These are phyloP conservation scores for Tragelaphus strepsiceros DNA, from an alignment of 2,113 vertebrate genomes.

Conservation along the genomic window DNA sequence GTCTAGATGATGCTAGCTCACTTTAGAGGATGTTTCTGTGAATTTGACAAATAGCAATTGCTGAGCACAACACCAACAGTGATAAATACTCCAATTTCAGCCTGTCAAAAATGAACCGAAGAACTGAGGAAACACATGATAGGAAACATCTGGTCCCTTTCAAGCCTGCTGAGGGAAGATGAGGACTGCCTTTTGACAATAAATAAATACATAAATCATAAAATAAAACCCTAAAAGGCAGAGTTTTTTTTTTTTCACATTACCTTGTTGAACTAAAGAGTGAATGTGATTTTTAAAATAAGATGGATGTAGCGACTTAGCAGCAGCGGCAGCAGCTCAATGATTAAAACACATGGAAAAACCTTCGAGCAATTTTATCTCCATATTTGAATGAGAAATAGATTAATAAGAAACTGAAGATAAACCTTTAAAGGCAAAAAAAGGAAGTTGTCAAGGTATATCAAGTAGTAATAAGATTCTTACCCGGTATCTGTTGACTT, in stretches of 20 bases:
- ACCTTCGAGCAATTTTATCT: neutral
- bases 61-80: neutral
- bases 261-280: neutral
- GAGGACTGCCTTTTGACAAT: conserved; percentile 26
- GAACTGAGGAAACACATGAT: conserved; percentile 33
- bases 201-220: neutral
- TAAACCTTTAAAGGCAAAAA: neutral
- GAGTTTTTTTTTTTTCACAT: neutral
- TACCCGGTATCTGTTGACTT: neutral
- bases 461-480: neutral
- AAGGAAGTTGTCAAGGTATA: neutral
- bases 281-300: neutral
- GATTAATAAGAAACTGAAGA: neutral
- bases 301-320: neutral
- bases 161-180: conserved; percentile 24
- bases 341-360: neutral
- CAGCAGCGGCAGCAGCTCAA: too few relatives aligned
- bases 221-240: neutral
- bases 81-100: conserved; percentile 2
- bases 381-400: neutral
- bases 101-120: neutral
- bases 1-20: neutral
- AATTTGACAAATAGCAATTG: neutral
- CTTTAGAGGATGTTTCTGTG: neutral
- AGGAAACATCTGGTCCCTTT: conserved; percentile 59